A percentile compares a stretch with the other conserved stretches of the same genome.
Evolutionary conservation across 2,113 vertebrate species (phyloP).

Genomic region (Spermophilus dauricus): DNA sequence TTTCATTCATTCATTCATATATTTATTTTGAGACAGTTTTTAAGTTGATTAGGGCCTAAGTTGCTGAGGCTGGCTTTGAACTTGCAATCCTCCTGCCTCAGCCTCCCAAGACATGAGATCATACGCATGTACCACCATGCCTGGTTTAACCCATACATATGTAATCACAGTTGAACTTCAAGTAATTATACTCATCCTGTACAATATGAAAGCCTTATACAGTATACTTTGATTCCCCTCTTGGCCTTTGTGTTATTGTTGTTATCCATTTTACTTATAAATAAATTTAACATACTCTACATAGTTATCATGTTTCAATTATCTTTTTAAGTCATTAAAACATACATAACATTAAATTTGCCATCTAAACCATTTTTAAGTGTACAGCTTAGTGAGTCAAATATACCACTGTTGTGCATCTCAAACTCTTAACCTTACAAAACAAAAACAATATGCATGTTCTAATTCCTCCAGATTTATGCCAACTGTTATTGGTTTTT

Average conservation of each 20-base stretch:
- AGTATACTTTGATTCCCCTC: background rate
- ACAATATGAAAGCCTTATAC: too few species aligned
- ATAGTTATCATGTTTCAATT: background rate
- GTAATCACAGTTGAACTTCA: background rate
- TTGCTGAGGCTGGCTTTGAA: too few species aligned
- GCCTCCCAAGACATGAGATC: too few species aligned
- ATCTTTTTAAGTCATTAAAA: background rate
- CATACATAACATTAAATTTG: background rate
- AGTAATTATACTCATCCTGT: too few species aligned
- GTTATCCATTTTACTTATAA: background rate
- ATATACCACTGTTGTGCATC: background rate
- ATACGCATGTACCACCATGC: too few species aligned
- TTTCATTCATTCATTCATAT: too few species aligned
- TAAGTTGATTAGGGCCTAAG: too few species aligned
- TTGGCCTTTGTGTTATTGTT: background rate
- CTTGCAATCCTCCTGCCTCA: too few species aligned
- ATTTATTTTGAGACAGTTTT: too few species aligned
- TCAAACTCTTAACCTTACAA: background rate
- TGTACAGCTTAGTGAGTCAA: background rate
- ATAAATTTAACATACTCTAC: background rate
- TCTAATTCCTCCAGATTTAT: background rate
- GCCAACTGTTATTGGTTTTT: background rate
- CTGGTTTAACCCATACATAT: background rate
- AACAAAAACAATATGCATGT: background rate
- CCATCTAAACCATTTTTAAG: background rate